Evolutionary conservation across 2,888 invertebrate species (phyloP).

Genomic region (Oscheius sp.): DNA sequence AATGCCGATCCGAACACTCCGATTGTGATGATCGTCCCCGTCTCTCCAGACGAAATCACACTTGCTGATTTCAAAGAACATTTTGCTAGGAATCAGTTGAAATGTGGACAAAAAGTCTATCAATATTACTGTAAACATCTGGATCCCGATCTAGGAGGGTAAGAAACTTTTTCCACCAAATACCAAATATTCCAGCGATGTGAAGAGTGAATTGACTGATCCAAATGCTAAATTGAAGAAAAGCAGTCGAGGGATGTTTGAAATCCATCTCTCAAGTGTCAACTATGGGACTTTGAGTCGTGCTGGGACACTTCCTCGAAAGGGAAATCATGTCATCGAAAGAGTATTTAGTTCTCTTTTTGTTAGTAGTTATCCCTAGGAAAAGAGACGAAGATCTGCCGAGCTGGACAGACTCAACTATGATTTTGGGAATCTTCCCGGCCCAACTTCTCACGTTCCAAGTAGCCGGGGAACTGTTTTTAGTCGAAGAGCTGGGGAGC

Average conservation of each 20-base stretch:
- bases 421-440: conserved; percentile 6
- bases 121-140: conserved; percentile 62
- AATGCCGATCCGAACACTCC: conserved; percentile 53
- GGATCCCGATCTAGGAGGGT: conserved; percentile 60
- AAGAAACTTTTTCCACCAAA: background rate
- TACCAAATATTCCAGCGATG: conserved; percentile 49
- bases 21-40: conserved; percentile 55
- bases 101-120: conserved; percentile 47
- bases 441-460: conserved; percentile 5
- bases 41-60: conserved; percentile 50
- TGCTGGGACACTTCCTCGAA: conserved; percentile 43
- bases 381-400: conserved; percentile 34
- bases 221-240: conserved; percentile 48
- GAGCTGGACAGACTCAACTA: conserved; percentile 39
- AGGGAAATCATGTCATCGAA: background rate
- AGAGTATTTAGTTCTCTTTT: background rate
- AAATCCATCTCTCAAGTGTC: conserved; percentile 55
- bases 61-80: conserved; percentile 61
- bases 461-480: conserved; percentile 30
- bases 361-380: background rate
- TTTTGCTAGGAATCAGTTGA: conserved; percentile 41
- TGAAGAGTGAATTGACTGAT: conserved; percentile 58
- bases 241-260: conserved; percentile 57
- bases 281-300: conserved; percentile 51
- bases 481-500: conserved; percentile 60